These are phyloP conservation scores for Callipepla squamata DNA, from an alignment of 2,113 vertebrate genomes.

Conservation along the genomic window DNA sequence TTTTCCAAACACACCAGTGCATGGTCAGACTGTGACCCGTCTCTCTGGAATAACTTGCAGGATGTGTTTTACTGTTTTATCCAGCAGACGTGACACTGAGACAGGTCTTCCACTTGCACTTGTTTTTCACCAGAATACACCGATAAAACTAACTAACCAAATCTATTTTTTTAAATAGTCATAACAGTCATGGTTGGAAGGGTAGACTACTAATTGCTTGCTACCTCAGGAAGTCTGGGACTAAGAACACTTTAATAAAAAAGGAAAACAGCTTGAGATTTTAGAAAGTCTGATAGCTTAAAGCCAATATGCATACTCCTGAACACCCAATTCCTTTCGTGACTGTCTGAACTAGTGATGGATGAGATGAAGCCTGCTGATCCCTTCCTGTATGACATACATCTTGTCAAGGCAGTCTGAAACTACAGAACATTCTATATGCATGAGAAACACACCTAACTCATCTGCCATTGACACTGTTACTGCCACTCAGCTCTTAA, in stretches of 20 bases:
- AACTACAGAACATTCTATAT: background rate
- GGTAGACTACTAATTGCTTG: background rate
- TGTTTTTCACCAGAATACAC: background rate
- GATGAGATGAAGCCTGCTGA: background rate
- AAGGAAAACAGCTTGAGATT: background rate
- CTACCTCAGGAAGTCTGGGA: background rate
- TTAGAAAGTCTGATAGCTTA: background rate
- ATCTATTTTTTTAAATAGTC: background rate
- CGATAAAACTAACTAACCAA: background rate
- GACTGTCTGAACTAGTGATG: background rate
- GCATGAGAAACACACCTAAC: background rate
- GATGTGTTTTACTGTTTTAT: constrained; percentile 14
- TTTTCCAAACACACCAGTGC: constrained; percentile 53
- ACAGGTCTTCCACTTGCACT: background rate
- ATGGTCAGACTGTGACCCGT: constrained; percentile 53
- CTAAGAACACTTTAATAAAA: background rate
- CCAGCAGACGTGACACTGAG: background rate
- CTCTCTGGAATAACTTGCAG: background rate
- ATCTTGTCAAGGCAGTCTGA: background rate
- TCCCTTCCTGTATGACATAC: background rate
- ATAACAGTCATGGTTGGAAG: background rate
- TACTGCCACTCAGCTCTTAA: background rate
- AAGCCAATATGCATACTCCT: background rate
- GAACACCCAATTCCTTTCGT: background rate
- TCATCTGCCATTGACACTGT: background rate